Conservation (phyloP, 2,888 invertebrate species). For the Anagyrus pseudococci region DNA sequence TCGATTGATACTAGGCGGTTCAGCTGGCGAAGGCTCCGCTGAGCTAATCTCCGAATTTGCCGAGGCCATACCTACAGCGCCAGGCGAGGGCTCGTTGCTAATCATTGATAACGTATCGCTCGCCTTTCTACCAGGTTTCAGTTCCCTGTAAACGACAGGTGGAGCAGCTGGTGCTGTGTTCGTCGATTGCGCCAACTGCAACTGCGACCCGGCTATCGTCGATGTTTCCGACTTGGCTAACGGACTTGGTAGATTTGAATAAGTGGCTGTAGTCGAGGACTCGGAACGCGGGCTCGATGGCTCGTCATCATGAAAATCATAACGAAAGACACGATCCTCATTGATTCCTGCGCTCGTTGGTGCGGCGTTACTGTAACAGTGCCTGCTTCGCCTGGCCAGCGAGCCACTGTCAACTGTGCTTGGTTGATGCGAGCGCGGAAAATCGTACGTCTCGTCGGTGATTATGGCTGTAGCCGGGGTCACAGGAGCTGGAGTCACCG, state of each 20-base stretch:
- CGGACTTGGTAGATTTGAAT: conserved; percentile 70
- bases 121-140: conserved; percentile 66
- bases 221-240: conserved; percentile 41
- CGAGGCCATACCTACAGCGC: neutral
- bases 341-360: conserved; percentile 59
- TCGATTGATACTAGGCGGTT: conserved; percentile 82
- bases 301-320: conserved; percentile 63
- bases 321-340: conserved; percentile 67
- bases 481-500: conserved; percentile 53
- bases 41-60: conserved; percentile 44
- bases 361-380: conserved; percentile 71
- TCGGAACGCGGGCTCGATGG: conserved; percentile 62
- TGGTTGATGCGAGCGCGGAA: conserved; percentile 72
- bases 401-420: conserved; percentile 49
- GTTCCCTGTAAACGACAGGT: conserved; percentile 66
- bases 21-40: conserved; percentile 54
- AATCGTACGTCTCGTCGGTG: conserved; percentile 72
- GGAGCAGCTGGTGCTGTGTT: conserved; percentile 63
- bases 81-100: conserved; percentile 57
- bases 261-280: conserved; percentile 63
- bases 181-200: conserved; percentile 52
- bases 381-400: conserved; percentile 55
- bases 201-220: neutral
- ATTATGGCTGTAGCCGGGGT: conserved; percentile 51
- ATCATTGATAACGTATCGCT: conserved; percentile 60